A percentile compares a stretch with the other conserved stretches of the same genome.
phyloP scores from a whole-genome alignment of 2,888 invertebrate genomes.

The Octodonta nipae region DNA sequence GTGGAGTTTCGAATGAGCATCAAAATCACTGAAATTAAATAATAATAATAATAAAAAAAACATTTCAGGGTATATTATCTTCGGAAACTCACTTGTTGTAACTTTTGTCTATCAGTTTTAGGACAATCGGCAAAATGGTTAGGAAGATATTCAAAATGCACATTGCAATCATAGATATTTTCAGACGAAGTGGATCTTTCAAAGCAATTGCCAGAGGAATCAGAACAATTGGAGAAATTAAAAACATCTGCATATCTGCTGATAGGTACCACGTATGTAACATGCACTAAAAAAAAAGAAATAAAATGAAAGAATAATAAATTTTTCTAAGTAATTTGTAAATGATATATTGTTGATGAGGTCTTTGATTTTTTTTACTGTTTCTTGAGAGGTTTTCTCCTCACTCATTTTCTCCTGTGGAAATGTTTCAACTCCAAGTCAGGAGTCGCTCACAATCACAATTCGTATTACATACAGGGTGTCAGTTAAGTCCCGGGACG shows the following conservation, averaged over 20 bases:
- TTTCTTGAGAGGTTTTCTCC: too few species aligned
- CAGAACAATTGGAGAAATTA: constrained; percentile 26
- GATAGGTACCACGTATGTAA: constrained; percentile 31
- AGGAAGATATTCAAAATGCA: constrained; percentile 12
- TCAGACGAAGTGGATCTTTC: constrained; percentile 11
- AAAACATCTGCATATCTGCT: constrained; percentile 32
- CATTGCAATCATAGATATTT: constrained; percentile 14
- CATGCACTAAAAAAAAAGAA: constrained; percentile 26
- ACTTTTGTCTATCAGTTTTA: constrained; percentile 8
- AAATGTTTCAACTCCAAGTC: too few species aligned
- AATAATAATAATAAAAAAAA: background rate
- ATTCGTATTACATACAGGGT: too few species aligned
- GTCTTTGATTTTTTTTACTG: too few species aligned
- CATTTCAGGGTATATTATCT: background rate
- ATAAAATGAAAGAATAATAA: background rate
- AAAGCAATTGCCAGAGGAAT: constrained; percentile 21
- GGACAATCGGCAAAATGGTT: constrained; percentile 12
- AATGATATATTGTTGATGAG: too few species aligned
- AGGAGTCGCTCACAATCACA: too few species aligned
- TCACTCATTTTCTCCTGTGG: too few species aligned
- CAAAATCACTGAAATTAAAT: constrained; percentile 12
- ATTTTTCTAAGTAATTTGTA: background rate
- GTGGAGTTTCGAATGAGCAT: constrained; percentile 18
- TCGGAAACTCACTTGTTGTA: constrained; percentile 9
- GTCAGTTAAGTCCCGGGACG: too few species aligned